Conservation (phyloP, 2,113 vertebrate species). For the Dasyprocta punctata region DNA sequence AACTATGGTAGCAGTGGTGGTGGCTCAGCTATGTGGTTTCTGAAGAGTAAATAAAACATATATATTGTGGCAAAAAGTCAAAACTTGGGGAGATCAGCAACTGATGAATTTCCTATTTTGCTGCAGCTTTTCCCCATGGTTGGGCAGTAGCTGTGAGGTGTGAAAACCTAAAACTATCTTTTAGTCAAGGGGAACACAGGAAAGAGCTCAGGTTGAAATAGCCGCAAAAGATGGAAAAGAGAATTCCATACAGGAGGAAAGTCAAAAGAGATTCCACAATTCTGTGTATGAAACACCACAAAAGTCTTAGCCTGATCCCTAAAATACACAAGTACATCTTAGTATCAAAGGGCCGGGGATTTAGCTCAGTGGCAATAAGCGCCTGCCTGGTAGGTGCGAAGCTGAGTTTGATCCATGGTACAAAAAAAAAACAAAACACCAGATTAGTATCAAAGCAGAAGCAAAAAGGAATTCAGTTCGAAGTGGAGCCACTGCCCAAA, state of each 20-base stretch:
- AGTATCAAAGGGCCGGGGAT: constrained; percentile 20
- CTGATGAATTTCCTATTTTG: neutral
- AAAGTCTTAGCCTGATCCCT: neutral
- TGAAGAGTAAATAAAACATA: neutral
- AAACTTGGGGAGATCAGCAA: neutral
- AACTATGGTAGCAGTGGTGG: neutral
- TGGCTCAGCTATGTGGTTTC: neutral
- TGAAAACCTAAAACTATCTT: neutral
- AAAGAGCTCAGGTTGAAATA: neutral
- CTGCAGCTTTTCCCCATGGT: neutral
- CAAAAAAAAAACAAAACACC: no score
- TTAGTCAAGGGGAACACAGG: neutral
- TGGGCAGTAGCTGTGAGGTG: neutral
- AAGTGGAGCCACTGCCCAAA: neutral
- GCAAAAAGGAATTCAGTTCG: neutral
- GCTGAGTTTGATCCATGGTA: no score
- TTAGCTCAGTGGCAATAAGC: no score
- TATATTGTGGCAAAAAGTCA: neutral
- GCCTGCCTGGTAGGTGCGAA: no score
- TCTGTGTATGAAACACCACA: neutral
- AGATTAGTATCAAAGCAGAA: neutral
- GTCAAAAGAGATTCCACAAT: neutral
- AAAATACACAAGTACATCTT: neutral
- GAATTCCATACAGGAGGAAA: neutral
- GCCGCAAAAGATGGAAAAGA: neutral